phyloP scores from a whole-genome alignment of 2,888 invertebrate species.

The Limenitis camilla region DNA sequence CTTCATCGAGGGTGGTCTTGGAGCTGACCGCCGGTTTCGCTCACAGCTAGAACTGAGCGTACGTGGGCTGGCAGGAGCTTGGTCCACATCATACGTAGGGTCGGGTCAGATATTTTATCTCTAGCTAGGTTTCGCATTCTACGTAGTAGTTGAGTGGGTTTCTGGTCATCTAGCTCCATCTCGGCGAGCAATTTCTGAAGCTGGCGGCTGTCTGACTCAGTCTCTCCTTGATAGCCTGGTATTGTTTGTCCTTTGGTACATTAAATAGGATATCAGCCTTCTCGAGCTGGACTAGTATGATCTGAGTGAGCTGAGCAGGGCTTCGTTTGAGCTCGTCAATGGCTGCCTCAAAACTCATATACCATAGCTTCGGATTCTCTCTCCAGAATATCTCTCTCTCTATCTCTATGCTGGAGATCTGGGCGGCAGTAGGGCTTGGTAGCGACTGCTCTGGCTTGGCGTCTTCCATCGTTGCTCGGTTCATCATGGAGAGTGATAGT shows the following conservation, averaged over 20 bases:
- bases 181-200: neutral
- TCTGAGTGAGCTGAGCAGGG: constrained; percentile 13
- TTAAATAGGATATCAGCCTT: constrained; percentile 19
- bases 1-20: neutral
- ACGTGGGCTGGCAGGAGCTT: neutral
- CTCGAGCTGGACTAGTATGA: constrained; percentile 19
- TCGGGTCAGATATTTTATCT: too few relatives aligned
- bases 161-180: neutral
- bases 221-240: neutral
- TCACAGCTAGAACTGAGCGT: neutral
- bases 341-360: neutral
- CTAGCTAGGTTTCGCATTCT: too few relatives aligned
- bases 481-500: too few relatives aligned
- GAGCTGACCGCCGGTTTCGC: neutral
- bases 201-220: neutral
- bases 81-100: neutral
- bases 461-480: too few relatives aligned
- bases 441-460: too few relatives aligned
- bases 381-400: too few relatives aligned
- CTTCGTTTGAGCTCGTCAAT: neutral
- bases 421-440: too few relatives aligned
- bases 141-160: neutral
- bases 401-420: too few relatives aligned
- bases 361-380: too few relatives aligned
- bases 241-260: neutral